Evolutionary conservation across 2,888 invertebrate species (phyloP).

Genomic region (Clostera curtula): DNA sequence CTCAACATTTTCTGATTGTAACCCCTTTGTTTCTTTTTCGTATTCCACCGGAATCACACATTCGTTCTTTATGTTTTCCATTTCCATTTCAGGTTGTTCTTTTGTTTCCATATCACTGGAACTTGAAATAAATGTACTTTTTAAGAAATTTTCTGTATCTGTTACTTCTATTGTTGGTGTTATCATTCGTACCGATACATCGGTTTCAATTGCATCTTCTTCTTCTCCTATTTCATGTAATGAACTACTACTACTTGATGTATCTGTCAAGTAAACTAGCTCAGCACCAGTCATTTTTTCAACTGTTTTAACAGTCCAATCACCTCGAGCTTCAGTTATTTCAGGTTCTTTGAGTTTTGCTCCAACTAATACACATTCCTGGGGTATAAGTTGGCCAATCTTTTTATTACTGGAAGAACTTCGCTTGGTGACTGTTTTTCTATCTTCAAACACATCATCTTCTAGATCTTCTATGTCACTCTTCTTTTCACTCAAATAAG

Average conservation of each 20-base stretch:
- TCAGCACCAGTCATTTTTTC: conserved; percentile 77
- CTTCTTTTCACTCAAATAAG: conserved; percentile 66
- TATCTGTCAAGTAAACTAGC: conserved; percentile 80
- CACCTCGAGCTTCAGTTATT: conserved; percentile 74
- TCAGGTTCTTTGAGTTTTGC: conserved; percentile 75
- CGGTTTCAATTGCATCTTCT: conserved; percentile 59
- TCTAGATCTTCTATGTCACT: conserved; percentile 64
- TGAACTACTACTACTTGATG: conserved; percentile 78
- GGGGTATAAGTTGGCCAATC: conserved; percentile 53
- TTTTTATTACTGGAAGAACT: conserved; percentile 30
- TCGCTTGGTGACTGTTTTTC: conserved; percentile 29
- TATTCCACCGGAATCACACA: neutral
- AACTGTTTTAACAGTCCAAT: conserved; percentile 65
- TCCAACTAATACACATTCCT: conserved; percentile 75
- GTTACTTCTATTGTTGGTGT: conserved; percentile 70
- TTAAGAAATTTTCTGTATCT: conserved; percentile 56
- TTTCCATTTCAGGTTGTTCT: neutral
- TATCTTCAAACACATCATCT: conserved; percentile 65
- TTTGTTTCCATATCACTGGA: conserved; percentile 11
- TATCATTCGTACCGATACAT: conserved; percentile 62
- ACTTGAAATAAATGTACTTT: conserved; percentile 39
- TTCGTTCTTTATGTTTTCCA: neutral
- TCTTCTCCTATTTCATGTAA: conserved; percentile 70
- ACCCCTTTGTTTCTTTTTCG: neutral
- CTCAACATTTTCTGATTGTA: too few relatives aligned